Conservation (phyloP, 2,113 vertebrate species). For the Thamnaconus septentrionalis region DNA sequence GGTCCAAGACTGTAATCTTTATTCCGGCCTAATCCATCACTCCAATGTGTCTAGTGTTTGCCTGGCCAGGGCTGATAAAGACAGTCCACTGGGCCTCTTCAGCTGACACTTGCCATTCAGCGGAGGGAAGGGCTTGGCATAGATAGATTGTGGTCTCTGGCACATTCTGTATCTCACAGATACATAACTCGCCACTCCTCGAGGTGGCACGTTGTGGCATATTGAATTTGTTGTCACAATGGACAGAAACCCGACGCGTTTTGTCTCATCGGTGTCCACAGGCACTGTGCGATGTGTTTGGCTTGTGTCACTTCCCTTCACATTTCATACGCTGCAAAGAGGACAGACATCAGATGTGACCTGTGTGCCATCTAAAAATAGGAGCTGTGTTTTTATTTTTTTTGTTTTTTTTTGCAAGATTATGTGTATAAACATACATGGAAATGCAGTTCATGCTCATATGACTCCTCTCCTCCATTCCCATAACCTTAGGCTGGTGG, state of each 20-base stretch:
- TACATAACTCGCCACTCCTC: slow-evolving; percentile 45
- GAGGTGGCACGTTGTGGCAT: slow-evolving; percentile 30
- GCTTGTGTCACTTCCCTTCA: background rate
- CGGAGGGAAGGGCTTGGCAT: slow-evolving; percentile 36
- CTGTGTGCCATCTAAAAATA: slow-evolving; percentile 20
- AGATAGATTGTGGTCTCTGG: slow-evolving; percentile 41
- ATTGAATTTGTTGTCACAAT: background rate
- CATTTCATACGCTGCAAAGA: background rate
- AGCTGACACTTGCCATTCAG: slow-evolving; percentile 63
- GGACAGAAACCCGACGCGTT: background rate
- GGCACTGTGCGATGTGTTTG: background rate
- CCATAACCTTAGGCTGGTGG: slow-evolving; percentile 65
- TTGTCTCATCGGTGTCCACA: background rate
- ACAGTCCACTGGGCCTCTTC: slow-evolving; percentile 53
- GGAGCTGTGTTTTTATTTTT: background rate
- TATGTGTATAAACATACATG: slow-evolving; percentile 15
- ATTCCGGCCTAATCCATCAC: slow-evolving; percentile 58
- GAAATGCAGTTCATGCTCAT: slow-evolving; percentile 43
- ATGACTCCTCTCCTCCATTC: slow-evolving; percentile 58
- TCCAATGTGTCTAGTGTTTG: slow-evolving; percentile 35
- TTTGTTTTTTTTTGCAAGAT: slow-evolving; percentile 13
- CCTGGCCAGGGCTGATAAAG: slow-evolving; percentile 64
- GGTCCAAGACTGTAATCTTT: slow-evolving; percentile 36
- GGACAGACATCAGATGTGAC: slow-evolving; percentile 1
- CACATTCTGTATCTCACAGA: too few relatives aligned